Base-by-base conservation (phyloP, 2,888 invertebrate genomes). In the Drosophila tripunctata region DNA sequence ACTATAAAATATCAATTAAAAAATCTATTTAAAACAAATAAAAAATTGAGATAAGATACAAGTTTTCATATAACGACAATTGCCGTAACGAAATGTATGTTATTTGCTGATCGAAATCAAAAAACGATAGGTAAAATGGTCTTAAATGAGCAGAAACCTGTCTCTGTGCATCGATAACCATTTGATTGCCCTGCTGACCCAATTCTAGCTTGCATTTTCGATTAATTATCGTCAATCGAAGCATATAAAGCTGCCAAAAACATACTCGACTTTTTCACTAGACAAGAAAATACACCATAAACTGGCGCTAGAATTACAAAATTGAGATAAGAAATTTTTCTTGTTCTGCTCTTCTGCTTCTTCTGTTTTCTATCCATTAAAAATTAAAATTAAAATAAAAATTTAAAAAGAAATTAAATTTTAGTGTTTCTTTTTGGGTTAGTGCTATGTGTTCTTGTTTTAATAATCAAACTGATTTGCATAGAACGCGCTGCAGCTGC, bases 381-480 rank as follows among this genome's bases (percentile, higher is more conserved):
- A 69, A 69, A 57, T 61, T 31, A 56, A 54, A 60, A 48, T 36
- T 69, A 58, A 40, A 54, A 71, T 40, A 65, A 38, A 36, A 61
- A 41, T 27, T 57, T 64, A 52, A 45, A 65, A 70, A 40, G 60
- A 70, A 75, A 67, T 75, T 67, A 57, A 70, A 65, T 60, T 62
- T 64, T 17, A 47, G 45, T 62, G 36, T 62, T 41, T 33, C 35
- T 41, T 7, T 33, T 15, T 14, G n/a, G 7, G 8, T 31, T n/a
- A 22, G 38, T 17, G 14, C 19, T 22, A 24, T 52, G 44, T 52
- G 48, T 48, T 55, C 22, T 60, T 56, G 41, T 66, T 56, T 58
- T 60, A 69, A 64, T 75, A 69, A 69, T 75, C 55, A 72, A 66
- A 36, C 56, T 66, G 57, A 80, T 77, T 76, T 77, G 78, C 77